These are phyloP conservation scores for Ataeniobius toweri DNA, from an alignment of 2,797 vertebrate species.

Conservation along the genomic window DNA sequence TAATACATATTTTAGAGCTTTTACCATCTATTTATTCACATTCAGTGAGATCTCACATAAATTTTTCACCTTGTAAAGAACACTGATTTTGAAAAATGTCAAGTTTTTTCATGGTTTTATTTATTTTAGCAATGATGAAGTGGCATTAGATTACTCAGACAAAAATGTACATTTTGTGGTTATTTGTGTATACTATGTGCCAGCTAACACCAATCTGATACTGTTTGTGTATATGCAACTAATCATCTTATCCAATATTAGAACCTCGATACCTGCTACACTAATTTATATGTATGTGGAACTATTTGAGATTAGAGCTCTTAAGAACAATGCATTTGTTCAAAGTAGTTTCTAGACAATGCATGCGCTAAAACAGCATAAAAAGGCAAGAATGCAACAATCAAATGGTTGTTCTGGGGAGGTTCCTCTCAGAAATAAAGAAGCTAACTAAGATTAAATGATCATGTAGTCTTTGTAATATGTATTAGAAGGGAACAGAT, in stretches of 20 bases:
- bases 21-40: slow-evolving; percentile 1
- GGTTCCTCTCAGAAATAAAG: not conserved
- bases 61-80: slow-evolving; percentile 2
- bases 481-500: not conserved
- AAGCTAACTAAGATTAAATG: not conserved
- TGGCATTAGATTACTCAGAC: slow-evolving; percentile 3
- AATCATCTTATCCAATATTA: not conserved
- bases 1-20: not conserved
- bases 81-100: not conserved
- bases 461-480: not conserved
- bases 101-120: not conserved
- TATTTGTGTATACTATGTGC: not conserved
- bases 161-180: not conserved
- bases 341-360: not conserved
- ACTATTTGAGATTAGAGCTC: not conserved
- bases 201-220: not conserved
- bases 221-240: not conserved
- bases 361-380: not conserved
- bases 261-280: not conserved
- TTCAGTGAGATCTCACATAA: not conserved
- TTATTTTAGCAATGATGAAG: not conserved
- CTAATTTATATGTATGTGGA: not conserved
- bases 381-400: not conserved
- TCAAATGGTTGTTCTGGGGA: not conserved
- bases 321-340: not conserved